Evolutionary conservation across 2,113 vertebrate genomes (phyloP).

Genomic region (Melanerpes formicivorus): DNA sequence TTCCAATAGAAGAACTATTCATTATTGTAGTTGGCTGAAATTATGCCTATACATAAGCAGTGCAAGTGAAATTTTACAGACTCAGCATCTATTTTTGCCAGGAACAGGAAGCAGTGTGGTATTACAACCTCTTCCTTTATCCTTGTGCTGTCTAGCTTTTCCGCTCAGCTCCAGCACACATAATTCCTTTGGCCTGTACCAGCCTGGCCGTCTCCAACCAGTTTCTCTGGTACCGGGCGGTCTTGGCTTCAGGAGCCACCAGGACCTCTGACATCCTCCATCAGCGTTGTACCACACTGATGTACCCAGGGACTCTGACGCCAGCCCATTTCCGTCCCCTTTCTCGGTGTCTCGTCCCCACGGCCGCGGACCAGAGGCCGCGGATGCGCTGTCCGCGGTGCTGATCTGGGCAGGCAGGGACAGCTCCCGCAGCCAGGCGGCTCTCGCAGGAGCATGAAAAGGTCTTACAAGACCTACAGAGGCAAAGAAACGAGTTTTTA

Average conservation of each 20-base stretch:
- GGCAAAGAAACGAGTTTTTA: not conserved
- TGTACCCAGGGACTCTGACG: not conserved
- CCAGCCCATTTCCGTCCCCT: fast-evolving
- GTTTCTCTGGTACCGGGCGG: fast-evolving
- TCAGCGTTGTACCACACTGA: fast-evolving
- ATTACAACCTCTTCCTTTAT: not conserved
- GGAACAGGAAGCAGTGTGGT: not conserved
- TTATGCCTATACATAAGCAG: not conserved
- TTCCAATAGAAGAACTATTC: not conserved
- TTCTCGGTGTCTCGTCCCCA: fast-evolving
- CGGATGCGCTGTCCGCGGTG: not conserved
- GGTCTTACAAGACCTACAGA: fast-evolving
- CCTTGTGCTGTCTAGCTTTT: not conserved
- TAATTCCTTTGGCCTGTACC: not conserved
- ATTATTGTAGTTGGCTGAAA: not conserved
- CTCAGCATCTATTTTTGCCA: not conserved
- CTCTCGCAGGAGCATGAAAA: fast-evolving
- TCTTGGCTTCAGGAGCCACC: fast-evolving
- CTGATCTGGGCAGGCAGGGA: fast-evolving
- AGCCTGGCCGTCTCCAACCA: not conserved
- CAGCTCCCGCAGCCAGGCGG: fast-evolving
- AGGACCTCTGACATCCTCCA: not conserved
- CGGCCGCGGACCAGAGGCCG: no score
- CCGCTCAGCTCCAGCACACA: not conserved
- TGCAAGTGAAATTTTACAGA: not conserved